Evolutionary conservation across 2,113 vertebrate genomes (phyloP).

Genomic region (Phoxinus phoxinus): DNA sequence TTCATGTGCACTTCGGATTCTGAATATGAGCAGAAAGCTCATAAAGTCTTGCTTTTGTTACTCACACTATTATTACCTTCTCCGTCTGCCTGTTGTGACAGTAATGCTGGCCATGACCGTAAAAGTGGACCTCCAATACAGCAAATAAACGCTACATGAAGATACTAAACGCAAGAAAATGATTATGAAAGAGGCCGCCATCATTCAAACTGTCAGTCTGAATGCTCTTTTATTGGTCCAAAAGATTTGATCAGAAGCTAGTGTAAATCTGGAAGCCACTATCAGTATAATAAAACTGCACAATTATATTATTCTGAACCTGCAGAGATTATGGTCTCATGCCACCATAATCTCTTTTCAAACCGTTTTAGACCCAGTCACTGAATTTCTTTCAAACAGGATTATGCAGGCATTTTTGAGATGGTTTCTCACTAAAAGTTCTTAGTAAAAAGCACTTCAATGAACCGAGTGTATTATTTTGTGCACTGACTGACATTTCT

Average conservation of each 20-base stretch:
- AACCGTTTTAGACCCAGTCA: neutral
- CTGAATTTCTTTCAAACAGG: neutral
- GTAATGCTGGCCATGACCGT: slow-evolving; percentile 13
- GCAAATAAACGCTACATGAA: neutral
- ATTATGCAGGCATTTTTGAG: neutral
- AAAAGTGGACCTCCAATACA: slow-evolving; percentile 17
- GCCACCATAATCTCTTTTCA: slow-evolving; percentile 3
- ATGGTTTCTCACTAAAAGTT: neutral
- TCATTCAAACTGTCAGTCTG: neutral
- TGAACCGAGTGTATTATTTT: neutral
- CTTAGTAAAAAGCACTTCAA: neutral
- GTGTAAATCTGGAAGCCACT: neutral
- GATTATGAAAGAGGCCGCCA: neutral
- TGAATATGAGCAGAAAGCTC: slow-evolving; percentile 4
- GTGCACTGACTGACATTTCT: neutral
- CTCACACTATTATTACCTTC: neutral
- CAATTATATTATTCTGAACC: neutral
- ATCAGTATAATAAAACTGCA: neutral
- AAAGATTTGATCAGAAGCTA: slow-evolving; percentile 19
- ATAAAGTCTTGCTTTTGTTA: slow-evolving; percentile 15
- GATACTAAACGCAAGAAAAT: neutral
- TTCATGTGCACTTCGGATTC: neutral
- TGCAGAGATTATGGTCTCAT: neutral
- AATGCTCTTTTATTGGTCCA: slow-evolving; percentile 8
- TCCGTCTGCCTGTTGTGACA: slow-evolving; percentile 4